Base-by-base conservation (phyloP, 1,140 invertebrate genomes). In the Drosophila equinoxialis region DNA sequence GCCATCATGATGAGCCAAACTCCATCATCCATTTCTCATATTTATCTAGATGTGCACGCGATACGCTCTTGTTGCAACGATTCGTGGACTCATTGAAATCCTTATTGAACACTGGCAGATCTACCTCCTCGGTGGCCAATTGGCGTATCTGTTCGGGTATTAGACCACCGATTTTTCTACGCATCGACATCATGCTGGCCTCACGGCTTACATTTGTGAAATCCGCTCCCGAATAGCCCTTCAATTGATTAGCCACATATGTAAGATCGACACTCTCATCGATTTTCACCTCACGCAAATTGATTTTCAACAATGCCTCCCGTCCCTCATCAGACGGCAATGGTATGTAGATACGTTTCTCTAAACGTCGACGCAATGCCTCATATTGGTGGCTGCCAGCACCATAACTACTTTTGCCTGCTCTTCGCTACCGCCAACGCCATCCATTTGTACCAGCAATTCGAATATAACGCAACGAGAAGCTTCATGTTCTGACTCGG, bases 271-370 rank as follows among this genome's bases (percentile, higher is more conserved):
- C 96, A 85, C 96, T 95, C 1, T 94, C 93, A 84, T 97, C 96
- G 1, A 98, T 92, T 91, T 97, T 96, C 1, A 98, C 97, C 93
- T 98, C 97, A 70, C 96, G 93, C 45, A 99, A 93, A 93, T 98
- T 99, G 74, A 99, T 99, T 90, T 96, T 96, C 17, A 99, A 93
- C 17, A 99, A 91, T 3, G 97, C 97, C 93, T 98, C 96, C 72
- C 98, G 94, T 11, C 98, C 98, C 90, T 97, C 96, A 82, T 97
- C 94, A 86, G 96, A 98, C 0, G 99, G 99, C 76, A 99, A 93
- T n/a, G 99, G 98, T 93, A 99, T 99, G 93, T 99, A 99, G 90
- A 99, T 99, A 75, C 99, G 95, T 93, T 99, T 99, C 92, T 99
- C 99, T 13, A 99, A 93, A 74, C 99, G 94, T 62, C 99, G 94